Evolutionary conservation across 2,888 invertebrate species (phyloP).

Genomic region (Oligia strigilis): DNA sequence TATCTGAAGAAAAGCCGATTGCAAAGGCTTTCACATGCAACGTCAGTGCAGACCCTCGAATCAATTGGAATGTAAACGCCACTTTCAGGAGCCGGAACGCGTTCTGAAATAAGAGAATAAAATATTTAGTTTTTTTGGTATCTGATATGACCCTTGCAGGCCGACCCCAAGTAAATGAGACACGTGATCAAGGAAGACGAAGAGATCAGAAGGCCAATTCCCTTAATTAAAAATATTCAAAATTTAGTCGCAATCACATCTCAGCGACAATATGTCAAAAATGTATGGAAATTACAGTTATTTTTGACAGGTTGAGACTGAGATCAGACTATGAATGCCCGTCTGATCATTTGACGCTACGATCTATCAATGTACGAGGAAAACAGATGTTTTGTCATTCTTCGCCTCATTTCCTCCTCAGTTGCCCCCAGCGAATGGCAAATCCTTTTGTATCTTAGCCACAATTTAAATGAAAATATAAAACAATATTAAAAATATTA

Average conservation of each 20-base stretch:
- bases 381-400: not conserved
- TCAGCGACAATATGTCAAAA: too few species aligned
- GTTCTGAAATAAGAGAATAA: constrained; percentile 1
- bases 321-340: too few species aligned
- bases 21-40: constrained; percentile 18
- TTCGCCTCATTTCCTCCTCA: not conserved
- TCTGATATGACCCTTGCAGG: not conserved
- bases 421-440: not conserved
- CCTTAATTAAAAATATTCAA: too few species aligned
- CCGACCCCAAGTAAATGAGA: not conserved
- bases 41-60: constrained; percentile 5
- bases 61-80: constrained; percentile 9
- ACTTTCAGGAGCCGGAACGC: not conserved
- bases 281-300: too few species aligned
- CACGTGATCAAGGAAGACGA: not conserved
- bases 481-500: not conserved
- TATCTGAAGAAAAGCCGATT: not conserved
- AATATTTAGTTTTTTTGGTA: too few species aligned
- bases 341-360: too few species aligned
- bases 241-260: too few species aligned
- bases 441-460: not conserved
- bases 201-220: not conserved
- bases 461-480: not conserved
- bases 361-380: not conserved
- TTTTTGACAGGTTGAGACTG: too few species aligned